Evolutionary conservation across 2,113 vertebrate genomes (phyloP).

Genomic region (Gnathonemus echidnorhynchus): DNA sequence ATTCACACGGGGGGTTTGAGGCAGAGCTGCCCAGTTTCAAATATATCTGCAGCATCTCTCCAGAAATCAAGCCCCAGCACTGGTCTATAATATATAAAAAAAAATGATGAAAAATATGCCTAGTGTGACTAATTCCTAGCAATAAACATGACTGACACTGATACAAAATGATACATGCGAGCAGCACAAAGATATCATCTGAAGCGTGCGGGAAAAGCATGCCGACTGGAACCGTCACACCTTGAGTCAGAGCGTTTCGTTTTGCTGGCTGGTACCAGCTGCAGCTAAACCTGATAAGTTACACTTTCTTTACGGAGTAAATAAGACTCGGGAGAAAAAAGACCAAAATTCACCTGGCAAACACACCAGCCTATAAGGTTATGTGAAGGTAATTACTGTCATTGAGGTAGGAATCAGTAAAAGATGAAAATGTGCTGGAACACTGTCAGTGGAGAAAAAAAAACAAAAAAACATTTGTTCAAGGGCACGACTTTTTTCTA

Average conservation of each 20-base stretch:
- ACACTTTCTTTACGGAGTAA: neutral
- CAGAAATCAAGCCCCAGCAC: neutral
- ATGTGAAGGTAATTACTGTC: neutral
- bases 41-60: neutral
- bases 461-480: neutral
- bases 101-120: neutral
- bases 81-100: neutral
- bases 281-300: slow-evolving; percentile 1
- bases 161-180: no score
- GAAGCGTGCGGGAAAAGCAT: neutral
- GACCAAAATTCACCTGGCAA: neutral
- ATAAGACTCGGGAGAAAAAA: neutral
- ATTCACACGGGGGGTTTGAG: neutral
- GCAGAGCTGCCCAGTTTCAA: neutral
- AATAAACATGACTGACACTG: neutral
- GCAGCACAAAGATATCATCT: neutral
- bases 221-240: neutral
- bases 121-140: neutral
- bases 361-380: neutral
- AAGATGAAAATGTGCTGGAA: neutral
- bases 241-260: neutral
- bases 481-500: neutral
- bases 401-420: neutral
- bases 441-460: neutral
- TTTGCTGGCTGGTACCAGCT: neutral